phyloP scores from a whole-genome alignment of 2,113 vertebrate species.

The Agapornis roseicollis region DNA sequence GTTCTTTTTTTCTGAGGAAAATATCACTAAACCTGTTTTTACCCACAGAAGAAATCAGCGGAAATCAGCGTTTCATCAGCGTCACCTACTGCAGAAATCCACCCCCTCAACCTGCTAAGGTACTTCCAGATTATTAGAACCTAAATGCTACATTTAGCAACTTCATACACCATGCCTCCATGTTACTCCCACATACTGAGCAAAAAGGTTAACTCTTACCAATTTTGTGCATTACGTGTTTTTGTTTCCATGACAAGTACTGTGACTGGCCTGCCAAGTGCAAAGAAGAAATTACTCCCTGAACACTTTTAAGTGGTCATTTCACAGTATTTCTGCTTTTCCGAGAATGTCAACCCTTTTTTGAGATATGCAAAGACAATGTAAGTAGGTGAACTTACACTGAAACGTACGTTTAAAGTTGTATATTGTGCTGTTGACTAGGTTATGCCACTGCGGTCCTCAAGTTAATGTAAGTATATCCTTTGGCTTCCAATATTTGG shows the following conservation, averaged over 20 bases:
- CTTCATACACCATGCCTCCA: neutral
- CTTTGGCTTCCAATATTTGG: neutral
- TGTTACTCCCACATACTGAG: neutral
- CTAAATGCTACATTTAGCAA: neutral
- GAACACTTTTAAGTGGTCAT: neutral
- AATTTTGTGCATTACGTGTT: neutral
- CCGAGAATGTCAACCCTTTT: neutral
- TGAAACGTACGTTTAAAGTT: neutral
- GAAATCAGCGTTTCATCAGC: neutral
- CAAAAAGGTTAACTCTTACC: neutral
- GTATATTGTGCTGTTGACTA: neutral
- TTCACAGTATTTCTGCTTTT: neutral
- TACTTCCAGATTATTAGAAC: neutral
- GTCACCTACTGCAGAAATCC: neutral
- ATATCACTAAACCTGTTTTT: neutral
- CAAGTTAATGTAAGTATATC: neutral
- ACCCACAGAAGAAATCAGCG: neutral
- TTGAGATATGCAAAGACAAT: neutral
- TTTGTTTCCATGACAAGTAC: neutral
- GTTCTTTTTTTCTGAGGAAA: neutral
- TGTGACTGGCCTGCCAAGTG: neutral
- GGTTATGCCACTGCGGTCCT: rapidly evolving
- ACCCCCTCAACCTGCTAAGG: neutral
- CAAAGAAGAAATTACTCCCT: neutral
- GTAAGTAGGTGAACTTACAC: neutral